Evolutionary conservation across 2,113 vertebrate genomes (phyloP), one percentile per base, ranked within the genome.

Genomic region (Hepsetus odoe): DNA sequence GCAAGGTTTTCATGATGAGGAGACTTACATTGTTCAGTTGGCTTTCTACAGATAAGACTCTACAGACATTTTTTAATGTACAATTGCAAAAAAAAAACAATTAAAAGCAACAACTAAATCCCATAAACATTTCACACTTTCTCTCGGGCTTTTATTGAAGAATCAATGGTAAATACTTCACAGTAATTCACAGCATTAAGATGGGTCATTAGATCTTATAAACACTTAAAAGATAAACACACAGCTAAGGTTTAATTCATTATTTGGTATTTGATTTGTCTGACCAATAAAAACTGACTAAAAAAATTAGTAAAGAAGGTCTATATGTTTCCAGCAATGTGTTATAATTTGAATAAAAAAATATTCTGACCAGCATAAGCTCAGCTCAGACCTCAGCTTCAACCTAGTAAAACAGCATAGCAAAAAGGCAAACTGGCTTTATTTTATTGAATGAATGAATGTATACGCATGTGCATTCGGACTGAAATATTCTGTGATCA

Each of bases 361-460:
- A 22, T n/a, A 14, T 66, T 66, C n/a, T 20, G 12, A n/a, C 26
- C 53, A 49, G 24, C 14, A 24, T 2, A 51, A 18, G 61, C 24
- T 67, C 58, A 40, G 30, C 38, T n/a, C n/a, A n/a, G n/a, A n/a
- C n/a, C n/a, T n/a, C n/a, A n/a, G 32, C 69, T 75, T 72, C 38
- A 66, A 22, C 74, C 70, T 46, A 68, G 40, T 30, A 56, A 74
- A n/a, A 16, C 38, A 70, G 78, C 35, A 69, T 82, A 73, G 72
- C 68, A 67, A 18, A 44, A 86, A 85, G 65, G 81, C 82, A 74
- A 72, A 80, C 81, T 87, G 80, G 71, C 66, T 74, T 56, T 74
- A 76, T 72, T 74, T 77, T 14, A 20, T 80, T 80, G 70, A 79
- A 85, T 79, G 81, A 62, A 80, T 67, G 85, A 83, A 78, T 44